Base-by-base conservation (phyloP, 2,113 vertebrate species). In the Oenanthe melanoleuca region DNA sequence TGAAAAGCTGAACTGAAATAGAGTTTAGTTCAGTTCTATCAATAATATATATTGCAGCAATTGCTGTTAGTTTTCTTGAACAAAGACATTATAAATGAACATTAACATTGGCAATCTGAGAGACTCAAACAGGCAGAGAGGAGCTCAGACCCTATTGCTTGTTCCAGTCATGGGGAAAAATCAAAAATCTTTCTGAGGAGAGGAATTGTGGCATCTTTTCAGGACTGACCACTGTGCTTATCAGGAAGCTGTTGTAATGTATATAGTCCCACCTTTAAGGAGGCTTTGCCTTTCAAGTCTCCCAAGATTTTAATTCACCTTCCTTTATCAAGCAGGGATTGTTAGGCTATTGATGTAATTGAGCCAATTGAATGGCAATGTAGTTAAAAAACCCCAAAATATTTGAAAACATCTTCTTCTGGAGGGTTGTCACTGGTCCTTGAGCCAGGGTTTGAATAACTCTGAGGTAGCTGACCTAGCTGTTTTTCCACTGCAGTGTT, bases 361-460 rank as follows among this genome's bases (percentile, higher is more conserved):
- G 56, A 64, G 34, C 9, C 34, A 79, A 37, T 3, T 50, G 28
- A 90, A 85, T 28, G 14, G 9, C 34, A 81, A 33, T 22, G 25
- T 47, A 37, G 38, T 53, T 55, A 0, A 42, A 64, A 79, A 71
- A 29, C 0, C 2, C 2, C 3, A 1, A 7, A 53, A n/a, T 29
- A 31, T 31, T 9, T 61, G 25, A 79, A 74, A 82, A 50, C 0
- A 1, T 22, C 3, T 53, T 12, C 42, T 78, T 57, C 28, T 82
- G 12, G 20, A 75, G 15, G 8, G 14, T 77, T n/a, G 44, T 56
- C 5, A 6, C 11, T 7, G 1, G 7, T 44, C 26, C 17, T 78
- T 84, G 38, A 63, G 34, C 29, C 33, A 47, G 33, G 17, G 12
- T 2, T 45, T 75, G 24, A 73, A 31, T 33, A 66, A 33, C 5